These are phyloP conservation scores for Pseudotriccus pelzelni DNA, from an alignment of 2,797 vertebrate species.

Conservation along the genomic window DNA sequence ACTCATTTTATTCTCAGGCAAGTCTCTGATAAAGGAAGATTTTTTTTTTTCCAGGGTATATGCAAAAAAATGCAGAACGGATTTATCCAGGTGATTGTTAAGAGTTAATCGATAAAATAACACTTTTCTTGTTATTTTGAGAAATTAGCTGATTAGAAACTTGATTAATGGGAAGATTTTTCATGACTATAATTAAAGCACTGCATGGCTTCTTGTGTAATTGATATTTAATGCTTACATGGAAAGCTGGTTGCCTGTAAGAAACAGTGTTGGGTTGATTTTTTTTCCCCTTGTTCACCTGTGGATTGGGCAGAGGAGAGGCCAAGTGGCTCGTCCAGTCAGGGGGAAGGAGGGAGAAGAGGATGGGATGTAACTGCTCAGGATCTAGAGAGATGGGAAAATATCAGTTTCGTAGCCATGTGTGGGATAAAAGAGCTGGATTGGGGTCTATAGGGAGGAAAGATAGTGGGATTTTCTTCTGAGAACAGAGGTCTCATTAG, in stretches of 20 bases:
- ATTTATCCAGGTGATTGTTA: conserved; percentile 35
- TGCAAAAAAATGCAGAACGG: neutral
- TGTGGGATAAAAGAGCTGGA: neutral
- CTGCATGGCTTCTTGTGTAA: conserved; percentile 58
- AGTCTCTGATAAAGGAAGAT: neutral
- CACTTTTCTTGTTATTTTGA: conserved; percentile 54
- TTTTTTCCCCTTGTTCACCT: neutral
- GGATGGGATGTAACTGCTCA: neutral
- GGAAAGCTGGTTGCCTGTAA: conserved; percentile 34
- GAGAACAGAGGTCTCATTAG: neutral
- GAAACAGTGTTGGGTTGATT: neutral
- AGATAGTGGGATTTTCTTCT: neutral
- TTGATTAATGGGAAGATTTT: conserved; percentile 74
- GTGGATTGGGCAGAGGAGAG: neutral
- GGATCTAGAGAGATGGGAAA: neutral
- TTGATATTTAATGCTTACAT: conserved; percentile 56
- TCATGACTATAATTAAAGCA: conserved; percentile 71
- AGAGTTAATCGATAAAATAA: conserved; percentile 76
- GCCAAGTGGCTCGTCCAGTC: neutral
- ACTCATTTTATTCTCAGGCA: neutral
- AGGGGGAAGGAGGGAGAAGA: neutral
- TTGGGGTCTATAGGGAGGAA: neutral
- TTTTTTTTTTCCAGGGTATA: neutral
- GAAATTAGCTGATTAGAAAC: conserved; percentile 72
- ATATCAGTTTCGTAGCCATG: neutral